Evolutionary conservation across 2,797 vertebrate species (phyloP), one percentile per base, ranked within the genome.

Genomic region (Sardinella longiceps): DNA sequence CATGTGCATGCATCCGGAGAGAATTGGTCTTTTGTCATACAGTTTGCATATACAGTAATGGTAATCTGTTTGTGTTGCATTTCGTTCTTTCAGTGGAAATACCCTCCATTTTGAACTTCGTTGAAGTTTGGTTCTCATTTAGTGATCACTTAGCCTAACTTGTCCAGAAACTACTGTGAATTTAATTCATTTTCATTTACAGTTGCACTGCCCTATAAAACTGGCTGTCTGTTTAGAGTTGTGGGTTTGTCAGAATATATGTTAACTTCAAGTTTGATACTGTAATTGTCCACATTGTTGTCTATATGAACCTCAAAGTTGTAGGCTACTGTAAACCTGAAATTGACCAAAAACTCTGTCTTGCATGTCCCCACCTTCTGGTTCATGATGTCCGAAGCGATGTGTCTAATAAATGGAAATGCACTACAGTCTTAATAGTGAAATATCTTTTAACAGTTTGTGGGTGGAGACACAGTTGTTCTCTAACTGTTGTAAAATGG

Each of bases 301-400:
- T 10, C 33, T 23, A 43, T 37, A 39, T 70, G 28, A 33, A 70
- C 56, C n/a, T 7, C 18, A 23, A 7, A 20, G 33, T 39, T 77
- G 33, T 77, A n/a, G n/a, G n/a, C n/a, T n/a, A 77, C 70, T 77
- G 70, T 77, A 77, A 77, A 77, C 33, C 33, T 30, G 63, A 70
- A 33, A 14, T 33, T 28, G 18, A 23, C 20, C 33, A 77, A 23
- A 1, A 77, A 20, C 1, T 77, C 18, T 37, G 33, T 43, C 37
- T 7, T 23, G 70, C 37, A 77, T 77, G 70, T 39, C n/a, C 70
- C 18, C 33, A 39, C 33, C 33, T 23, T 18, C 70, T 33, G 11
- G 63, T 33, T 39, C 3, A 37, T 74, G 37, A 74, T 77, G 70
- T 77, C 37, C 43, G 70, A 23, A 77, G 39, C 18, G 70, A 20